Evolutionary conservation across 1,140 invertebrate genomes (phyloP).

Genomic region (Argopecten irradians): DNA sequence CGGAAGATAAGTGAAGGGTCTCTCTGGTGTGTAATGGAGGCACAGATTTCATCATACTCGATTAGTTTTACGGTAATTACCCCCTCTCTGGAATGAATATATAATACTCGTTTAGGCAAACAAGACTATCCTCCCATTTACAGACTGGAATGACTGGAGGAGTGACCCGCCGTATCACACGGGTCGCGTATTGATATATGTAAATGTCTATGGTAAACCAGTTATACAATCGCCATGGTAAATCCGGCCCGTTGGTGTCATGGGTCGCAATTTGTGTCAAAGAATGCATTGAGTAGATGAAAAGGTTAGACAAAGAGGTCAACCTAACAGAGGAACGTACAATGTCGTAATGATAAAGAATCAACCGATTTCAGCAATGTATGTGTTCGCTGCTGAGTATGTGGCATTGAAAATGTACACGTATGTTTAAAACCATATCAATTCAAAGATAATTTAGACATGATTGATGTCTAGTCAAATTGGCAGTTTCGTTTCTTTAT

Average conservation of each 20-base stretch:
- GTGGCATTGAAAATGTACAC: no score
- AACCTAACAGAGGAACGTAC: no score
- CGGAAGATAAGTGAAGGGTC: background rate
- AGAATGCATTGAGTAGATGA: no score
- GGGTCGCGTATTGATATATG: background rate
- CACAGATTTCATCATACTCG: conserved; percentile 21
- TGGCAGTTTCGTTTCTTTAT: no score
- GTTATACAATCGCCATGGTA: background rate
- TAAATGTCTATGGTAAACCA: background rate
- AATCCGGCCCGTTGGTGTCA: background rate
- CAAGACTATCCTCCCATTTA: background rate
- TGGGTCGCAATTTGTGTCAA: background rate
- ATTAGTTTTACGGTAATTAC: conserved; percentile 11
- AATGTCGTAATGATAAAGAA: no score
- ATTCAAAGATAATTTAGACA: no score
- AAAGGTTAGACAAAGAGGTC: no score
- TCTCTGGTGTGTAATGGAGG: background rate
- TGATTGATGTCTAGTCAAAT: no score
- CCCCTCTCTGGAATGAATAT: conserved; percentile 5
- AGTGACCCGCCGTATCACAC: background rate
- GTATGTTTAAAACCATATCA: no score
- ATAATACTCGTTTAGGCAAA: conserved; percentile 17
- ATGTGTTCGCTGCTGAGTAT: no score
- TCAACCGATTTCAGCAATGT: no score
- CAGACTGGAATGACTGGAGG: background rate